Conservation (phyloP, 2,113 vertebrate genomes). For the Steatornis caripensis region DNA sequence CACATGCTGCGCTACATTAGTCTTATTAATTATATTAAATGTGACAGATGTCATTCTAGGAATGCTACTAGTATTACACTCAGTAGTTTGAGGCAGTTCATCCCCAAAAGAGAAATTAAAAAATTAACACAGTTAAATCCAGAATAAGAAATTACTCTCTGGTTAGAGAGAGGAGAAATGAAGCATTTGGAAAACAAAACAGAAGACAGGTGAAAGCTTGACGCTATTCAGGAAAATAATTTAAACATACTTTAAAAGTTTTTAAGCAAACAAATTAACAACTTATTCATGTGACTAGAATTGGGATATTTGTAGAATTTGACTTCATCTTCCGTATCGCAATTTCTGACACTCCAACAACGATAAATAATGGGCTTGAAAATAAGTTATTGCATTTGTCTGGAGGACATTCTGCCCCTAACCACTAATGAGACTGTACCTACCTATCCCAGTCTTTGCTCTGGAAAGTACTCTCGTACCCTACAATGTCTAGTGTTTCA, state of each 20-base stretch:
- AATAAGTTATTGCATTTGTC: neutral
- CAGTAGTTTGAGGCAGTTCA: neutral
- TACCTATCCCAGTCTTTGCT: neutral
- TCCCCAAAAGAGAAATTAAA: neutral
- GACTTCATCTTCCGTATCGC: neutral
- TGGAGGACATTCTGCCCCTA: neutral
- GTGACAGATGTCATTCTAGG: neutral
- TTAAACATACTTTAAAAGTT: neutral
- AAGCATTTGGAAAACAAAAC: neutral
- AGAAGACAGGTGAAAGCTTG: neutral
- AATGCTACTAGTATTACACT: neutral
- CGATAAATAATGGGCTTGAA: neutral
- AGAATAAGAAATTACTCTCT: neutral
- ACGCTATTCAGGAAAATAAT: neutral
- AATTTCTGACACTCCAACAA: neutral
- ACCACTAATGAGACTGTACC: neutral
- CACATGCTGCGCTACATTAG: neutral
- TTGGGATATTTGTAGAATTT: neutral
- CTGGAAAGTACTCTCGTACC: neutral
- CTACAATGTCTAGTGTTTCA: neutral
- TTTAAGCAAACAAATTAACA: neutral
- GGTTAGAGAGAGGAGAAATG: neutral
- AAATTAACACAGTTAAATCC: neutral
- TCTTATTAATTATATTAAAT: neutral
- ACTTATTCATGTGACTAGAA: neutral